These are phyloP conservation scores for Polietes domitor DNA, from an alignment of 2,888 invertebrate species.

Conservation along the genomic window DNA sequence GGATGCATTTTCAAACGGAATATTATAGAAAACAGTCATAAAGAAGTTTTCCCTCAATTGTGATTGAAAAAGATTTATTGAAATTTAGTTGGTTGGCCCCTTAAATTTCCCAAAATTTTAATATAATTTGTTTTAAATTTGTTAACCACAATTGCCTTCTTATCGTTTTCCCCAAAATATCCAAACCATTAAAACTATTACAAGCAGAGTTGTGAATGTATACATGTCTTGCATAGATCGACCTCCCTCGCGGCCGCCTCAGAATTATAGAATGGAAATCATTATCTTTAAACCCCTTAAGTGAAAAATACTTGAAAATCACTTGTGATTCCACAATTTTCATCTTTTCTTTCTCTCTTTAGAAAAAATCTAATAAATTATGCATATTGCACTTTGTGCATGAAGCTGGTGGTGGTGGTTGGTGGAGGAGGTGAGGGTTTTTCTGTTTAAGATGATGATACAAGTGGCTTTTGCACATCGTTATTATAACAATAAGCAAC, in stretches of 20 bases:
- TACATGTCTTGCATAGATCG: too few species aligned
- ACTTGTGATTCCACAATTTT: constrained; percentile 29
- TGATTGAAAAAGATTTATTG: background rate
- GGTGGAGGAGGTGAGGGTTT: background rate
- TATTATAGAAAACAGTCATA: background rate
- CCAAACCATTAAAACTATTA: constrained; percentile 1
- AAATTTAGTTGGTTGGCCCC: background rate
- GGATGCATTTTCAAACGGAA: too few species aligned
- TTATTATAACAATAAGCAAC: constrained; percentile 79
- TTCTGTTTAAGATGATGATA: constrained; percentile 58
- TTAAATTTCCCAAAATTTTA: background rate
- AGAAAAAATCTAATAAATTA: constrained; percentile 53
- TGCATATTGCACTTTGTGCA: constrained; percentile 42
- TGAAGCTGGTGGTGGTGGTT: background rate
- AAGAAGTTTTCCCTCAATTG: too few species aligned
- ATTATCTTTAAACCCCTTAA: constrained; percentile 24
- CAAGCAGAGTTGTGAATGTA: too few species aligned
- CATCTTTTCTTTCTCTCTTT: background rate
- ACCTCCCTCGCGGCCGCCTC: background rate
- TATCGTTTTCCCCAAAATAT: background rate
- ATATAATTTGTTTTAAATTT: constrained; percentile 50
- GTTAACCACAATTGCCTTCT: constrained; percentile 16
- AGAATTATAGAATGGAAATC: too few species aligned
- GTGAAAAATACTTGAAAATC: constrained; percentile 32
- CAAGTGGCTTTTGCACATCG: constrained; percentile 80